Base-by-base conservation (phyloP, 2,888 invertebrate species). In the Celastrina argiolus region DNA sequence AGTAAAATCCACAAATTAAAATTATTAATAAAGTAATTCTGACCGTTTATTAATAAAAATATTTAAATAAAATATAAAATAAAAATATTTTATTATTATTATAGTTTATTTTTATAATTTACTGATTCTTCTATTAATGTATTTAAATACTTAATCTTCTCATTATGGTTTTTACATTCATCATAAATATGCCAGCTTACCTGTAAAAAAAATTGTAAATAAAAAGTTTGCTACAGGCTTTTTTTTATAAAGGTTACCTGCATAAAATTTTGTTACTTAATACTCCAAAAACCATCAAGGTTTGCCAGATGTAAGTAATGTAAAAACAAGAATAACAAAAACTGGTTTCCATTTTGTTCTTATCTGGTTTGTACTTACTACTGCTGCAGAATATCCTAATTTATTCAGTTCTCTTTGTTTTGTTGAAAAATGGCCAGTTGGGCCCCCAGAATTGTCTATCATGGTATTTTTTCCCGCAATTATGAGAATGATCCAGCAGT, bases 391-490 rank as follows among this genome's bases (percentile, higher is more conserved):
- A 76, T 92, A 94, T 41, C 94, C 94, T 67, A 96, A 78, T 64
- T 88, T 78, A 72, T 85, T 77, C 18, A 96, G 84, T 74, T 96
- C 95, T 67, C 92, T 88, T 14, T 94, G 70, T 85, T 96, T 96
- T 76, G 92, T 85, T n/a, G 82, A 75, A 69, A 93, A 86, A 22
- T 88, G 85, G 12, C 96, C 96, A 51, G 93, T 91, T 8, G 92
- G 88, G 31, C 75, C 78, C 39, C 85, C 76, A 18, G 88, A 88
- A 31, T 91, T 86, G 64, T 92, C 80, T 31, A 94, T 88, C 18
- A 92, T 88, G 71, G 91, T 91, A 84, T 95, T 95, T 86, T 93
- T 92, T 22, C 94, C 93, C 22, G 92, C 92, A 36, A 94, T 78
- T 0, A 94, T 83, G 7, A 96, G 71, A 2, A 88, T 93, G 70